Base-by-base conservation (phyloP, 2,888 invertebrate species). In the Choristoneura rosaceana region DNA sequence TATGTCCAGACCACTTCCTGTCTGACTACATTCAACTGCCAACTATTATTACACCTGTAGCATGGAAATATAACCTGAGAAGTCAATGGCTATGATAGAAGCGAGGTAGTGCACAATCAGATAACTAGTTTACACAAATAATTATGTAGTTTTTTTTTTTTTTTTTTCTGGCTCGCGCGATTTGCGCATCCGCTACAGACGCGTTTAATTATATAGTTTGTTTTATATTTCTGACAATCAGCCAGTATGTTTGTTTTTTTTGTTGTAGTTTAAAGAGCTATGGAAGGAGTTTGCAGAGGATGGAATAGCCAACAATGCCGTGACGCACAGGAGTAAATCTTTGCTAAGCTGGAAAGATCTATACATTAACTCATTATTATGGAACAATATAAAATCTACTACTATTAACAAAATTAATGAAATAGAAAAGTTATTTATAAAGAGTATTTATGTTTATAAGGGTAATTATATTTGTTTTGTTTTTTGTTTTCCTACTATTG, bases 371-470 rank as follows among this genome's bases (percentile, higher is more conserved):
- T 78, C 79, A 38, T 66, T 81, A 3, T 74, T 84, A 15, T 90
- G 90, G 90, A 64, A 76, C 25, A 78, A 78, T 74, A 58, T 86
- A 41, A 14, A 66, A 0, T 71, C 70, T n/a, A 78, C 82, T 9
- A 9, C 73, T n/a, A 45, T 83, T n/a, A 12, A 59, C 74, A 4
- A 74, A 78, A 45, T 74, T 61, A 17, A 78, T 60, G 47, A 69
- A 25, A 4, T 69, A 5, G 14, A 67, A 14, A 25, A 73, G 25
- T 12, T 38, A n/a, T 4, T 58, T 62, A 74, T 85, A 34, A 78
- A 66, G 55, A 79, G 75, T 50, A 76, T 90, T 10, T 80, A 82
- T 78, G 76, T 89, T 41, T 84, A 83, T 74, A 82, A 77, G 78
- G 86, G 90, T 90, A 82, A 67, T 66, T 61, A 67, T 43, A 50